Conservation (phyloP, 2,888 invertebrate genomes). For the Leptopilina myrica region DNA sequence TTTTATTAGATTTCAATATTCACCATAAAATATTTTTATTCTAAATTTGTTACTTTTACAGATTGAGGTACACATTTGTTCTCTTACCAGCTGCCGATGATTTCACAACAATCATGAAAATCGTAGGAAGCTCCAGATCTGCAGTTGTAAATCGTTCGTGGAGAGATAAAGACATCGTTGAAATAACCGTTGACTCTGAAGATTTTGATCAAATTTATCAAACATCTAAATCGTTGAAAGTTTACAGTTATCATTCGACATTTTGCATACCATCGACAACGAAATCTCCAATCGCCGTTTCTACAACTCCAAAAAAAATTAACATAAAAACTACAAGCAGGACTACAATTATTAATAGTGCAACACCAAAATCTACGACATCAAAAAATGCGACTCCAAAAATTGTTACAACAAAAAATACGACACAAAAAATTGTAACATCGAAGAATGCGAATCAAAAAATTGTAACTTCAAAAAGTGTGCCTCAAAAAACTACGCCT, state of each 20-base stretch:
- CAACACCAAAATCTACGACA: neutral
- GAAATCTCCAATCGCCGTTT: neutral
- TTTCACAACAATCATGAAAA: constrained; percentile 33
- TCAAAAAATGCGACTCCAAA: neutral
- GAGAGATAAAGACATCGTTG: constrained; percentile 33
- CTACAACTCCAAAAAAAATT: neutral
- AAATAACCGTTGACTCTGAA: constrained; percentile 40
- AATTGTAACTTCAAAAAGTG: neutral
- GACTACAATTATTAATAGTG: neutral
- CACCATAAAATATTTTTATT: constrained; percentile 3
- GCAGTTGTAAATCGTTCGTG: constrained; percentile 38
- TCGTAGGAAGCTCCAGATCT: constrained; percentile 40
- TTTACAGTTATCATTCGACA: constrained; percentile 42
- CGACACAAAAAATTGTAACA: neutral
- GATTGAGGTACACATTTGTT: constrained; percentile 46
- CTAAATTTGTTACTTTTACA: constrained; percentile 34
- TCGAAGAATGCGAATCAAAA: neutral
- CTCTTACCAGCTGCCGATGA: constrained; percentile 43
- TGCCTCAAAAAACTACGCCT: neutral
- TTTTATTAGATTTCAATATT: too few species aligned
- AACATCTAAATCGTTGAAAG: constrained; percentile 28
- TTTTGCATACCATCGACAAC: constrained; percentile 31
- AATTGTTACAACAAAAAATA: neutral
- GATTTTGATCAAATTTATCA: constrained; percentile 46
- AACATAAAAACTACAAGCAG: neutral